Conservation (phyloP, 2,888 invertebrate species). For the Girardia tigrina region DNA sequence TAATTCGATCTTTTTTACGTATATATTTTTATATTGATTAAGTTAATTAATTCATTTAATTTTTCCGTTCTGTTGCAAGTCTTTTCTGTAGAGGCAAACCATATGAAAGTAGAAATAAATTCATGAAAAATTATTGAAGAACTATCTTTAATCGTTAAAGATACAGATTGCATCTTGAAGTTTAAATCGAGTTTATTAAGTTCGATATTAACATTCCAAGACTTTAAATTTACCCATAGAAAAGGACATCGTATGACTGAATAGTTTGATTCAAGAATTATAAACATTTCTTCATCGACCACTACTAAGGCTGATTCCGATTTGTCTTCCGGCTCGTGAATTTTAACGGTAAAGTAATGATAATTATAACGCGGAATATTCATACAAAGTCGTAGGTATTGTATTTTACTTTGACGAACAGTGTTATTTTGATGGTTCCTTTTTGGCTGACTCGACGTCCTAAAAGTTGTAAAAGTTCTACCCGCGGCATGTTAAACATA, state of each 20-base stretch:
- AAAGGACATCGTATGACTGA: not conserved
- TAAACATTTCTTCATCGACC: not conserved
- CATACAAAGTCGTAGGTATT: conserved; percentile 2
- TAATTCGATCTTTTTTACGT: too few relatives aligned
- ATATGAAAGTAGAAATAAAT: not conserved
- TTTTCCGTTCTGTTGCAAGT: not conserved
- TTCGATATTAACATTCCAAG: not conserved
- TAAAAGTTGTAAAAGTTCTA: too few relatives aligned
- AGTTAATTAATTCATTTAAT: not conserved
- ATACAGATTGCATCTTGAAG: not conserved
- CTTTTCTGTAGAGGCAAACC: not conserved
- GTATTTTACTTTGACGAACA: not conserved
- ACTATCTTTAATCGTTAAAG: not conserved
- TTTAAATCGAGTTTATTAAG: not conserved
- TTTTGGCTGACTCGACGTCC: too few relatives aligned
- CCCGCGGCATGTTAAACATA: too few relatives aligned
- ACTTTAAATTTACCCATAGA: not conserved
- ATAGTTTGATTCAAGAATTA: not conserved
- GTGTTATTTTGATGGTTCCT: too few relatives aligned
- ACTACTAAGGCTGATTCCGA: not conserved
- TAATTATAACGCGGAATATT: conserved; percentile 4
- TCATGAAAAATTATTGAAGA: not conserved
- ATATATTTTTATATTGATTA: not conserved
- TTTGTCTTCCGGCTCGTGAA: not conserved
- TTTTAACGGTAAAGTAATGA: not conserved